Conservation (phyloP, 2,888 invertebrate genomes). For the Ypsolopha sequella region DNA sequence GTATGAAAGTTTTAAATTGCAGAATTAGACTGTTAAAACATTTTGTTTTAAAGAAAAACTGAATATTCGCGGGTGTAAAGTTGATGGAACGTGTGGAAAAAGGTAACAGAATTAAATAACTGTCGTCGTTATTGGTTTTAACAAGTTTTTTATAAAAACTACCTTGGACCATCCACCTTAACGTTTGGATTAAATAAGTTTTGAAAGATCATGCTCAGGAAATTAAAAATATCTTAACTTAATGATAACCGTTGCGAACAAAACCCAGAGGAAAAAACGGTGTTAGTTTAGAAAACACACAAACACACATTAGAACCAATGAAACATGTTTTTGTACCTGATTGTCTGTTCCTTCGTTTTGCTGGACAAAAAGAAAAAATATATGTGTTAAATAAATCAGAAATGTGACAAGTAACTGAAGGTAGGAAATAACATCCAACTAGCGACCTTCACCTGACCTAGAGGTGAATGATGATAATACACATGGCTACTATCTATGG, state of each 20-base stretch:
- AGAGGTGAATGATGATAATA: background rate
- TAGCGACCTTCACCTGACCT: background rate
- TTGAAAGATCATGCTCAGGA: too few relatives aligned
- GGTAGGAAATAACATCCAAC: background rate
- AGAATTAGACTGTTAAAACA: too few relatives aligned
- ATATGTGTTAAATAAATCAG: slow-evolving; percentile 7
- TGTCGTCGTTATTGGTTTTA: too few relatives aligned
- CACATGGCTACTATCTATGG: background rate
- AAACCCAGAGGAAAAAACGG: background rate
- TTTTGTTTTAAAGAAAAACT: too few relatives aligned
- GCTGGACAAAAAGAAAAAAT: slow-evolving; percentile 59
- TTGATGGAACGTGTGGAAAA: too few relatives aligned
- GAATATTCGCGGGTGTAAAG: too few relatives aligned
- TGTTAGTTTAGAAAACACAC: slow-evolving; percentile 2
- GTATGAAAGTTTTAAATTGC: too few relatives aligned
- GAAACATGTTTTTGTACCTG: slow-evolving; percentile 35
- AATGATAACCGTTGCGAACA: background rate
- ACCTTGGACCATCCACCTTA: too few relatives aligned
- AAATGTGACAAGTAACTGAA: background rate
- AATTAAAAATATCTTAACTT: too few relatives aligned
- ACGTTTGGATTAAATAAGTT: too few relatives aligned
- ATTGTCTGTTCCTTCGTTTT: slow-evolving; percentile 62
- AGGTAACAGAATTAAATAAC: too few relatives aligned
- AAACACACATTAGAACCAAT: slow-evolving; percentile 12
- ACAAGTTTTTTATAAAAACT: too few relatives aligned